Evolutionary conservation across 1,140 invertebrate genomes (phyloP).

Genomic region (Pygmarrhopalites habei): DNA sequence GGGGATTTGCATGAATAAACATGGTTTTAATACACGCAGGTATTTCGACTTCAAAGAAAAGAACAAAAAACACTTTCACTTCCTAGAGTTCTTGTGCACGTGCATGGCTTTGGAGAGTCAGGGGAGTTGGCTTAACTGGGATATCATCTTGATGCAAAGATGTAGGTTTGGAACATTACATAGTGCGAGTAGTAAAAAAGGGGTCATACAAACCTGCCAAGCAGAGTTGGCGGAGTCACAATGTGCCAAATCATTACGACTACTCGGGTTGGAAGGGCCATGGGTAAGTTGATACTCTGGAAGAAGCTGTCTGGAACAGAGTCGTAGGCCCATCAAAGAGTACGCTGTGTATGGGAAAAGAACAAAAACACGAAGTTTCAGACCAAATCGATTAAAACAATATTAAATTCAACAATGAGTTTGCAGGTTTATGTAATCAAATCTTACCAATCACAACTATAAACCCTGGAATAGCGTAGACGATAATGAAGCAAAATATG

Average conservation of each 20-base stretch:
- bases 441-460: constrained; percentile 52
- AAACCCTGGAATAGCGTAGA: constrained; percentile 65
- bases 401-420: background rate
- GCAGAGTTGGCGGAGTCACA: constrained; percentile 33
- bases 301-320: constrained; percentile 54
- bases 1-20: too few relatives aligned
- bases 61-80: too few relatives aligned
- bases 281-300: constrained; percentile 43
- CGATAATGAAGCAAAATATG: constrained; percentile 58
- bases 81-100: too few relatives aligned
- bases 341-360: constrained; percentile 47
- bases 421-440: background rate
- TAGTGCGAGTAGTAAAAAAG: too few relatives aligned
- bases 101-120: too few relatives aligned
- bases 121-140: too few relatives aligned
- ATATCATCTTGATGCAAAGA: too few relatives aligned
- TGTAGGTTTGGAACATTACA: too few relatives aligned
- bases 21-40: too few relatives aligned
- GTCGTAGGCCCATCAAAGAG: constrained; percentile 59
- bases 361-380: background rate
- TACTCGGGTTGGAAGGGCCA: constrained; percentile 13
- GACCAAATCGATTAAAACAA: too few relatives aligned
- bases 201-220: constrained; percentile 39
- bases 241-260: constrained; percentile 20
- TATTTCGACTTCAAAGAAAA: too few relatives aligned